phyloP scores from a whole-genome alignment of 2,113 vertebrate species.

The Sebastes fasciatus region DNA sequence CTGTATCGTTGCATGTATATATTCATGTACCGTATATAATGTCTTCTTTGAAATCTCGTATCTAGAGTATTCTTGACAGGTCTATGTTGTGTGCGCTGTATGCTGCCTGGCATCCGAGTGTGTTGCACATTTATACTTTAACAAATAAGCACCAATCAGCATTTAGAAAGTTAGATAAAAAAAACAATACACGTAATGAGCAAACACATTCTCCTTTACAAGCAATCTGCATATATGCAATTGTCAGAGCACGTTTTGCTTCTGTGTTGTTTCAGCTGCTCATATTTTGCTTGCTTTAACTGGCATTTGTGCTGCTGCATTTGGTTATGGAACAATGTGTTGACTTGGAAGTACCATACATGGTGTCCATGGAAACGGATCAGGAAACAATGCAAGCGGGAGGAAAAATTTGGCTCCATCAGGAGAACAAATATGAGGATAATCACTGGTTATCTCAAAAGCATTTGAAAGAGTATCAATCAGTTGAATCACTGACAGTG shows the following conservation, averaged over 20 bases:
- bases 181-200: background rate
- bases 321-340: background rate
- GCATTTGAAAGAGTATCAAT: background rate
- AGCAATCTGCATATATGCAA: background rate
- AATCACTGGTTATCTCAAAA: background rate
- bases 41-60: background rate
- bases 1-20: background rate
- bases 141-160: background rate
- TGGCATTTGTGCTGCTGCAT: background rate
- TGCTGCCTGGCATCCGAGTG: background rate
- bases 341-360: background rate
- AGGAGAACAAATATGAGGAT: background rate
- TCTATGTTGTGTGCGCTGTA: background rate
- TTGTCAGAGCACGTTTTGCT: background rate
- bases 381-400: background rate
- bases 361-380: slow-evolving; percentile 11
- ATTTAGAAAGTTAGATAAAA: background rate
- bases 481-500: background rate
- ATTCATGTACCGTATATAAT: background rate
- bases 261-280: background rate
- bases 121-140: background rate
- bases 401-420: background rate
- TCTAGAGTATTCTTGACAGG: background rate
- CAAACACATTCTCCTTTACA: background rate
- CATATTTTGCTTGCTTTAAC: background rate